A percentile compares a stretch with the other conserved stretches of the same genome.
Evolutionary conservation across 2,888 invertebrate genomes (phyloP).

Genomic region (Dicyrtomina minuta): DNA sequence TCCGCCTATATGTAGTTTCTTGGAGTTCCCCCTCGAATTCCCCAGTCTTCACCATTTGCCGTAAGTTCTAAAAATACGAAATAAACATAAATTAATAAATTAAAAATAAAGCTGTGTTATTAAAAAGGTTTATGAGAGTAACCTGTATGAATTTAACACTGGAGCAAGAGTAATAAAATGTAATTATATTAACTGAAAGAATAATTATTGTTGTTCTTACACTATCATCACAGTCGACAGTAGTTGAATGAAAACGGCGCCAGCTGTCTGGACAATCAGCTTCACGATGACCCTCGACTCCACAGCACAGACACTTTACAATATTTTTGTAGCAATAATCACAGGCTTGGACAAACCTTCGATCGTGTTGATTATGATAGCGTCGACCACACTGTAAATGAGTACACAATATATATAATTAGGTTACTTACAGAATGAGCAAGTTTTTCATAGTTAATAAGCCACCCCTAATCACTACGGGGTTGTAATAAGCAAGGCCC

Average conservation of each 20-base stretch:
- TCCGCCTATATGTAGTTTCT: not conserved
- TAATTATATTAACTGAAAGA: not conserved
- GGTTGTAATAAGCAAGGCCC: too few species aligned
- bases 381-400: not conserved
- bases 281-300: not conserved
- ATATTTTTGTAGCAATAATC: not conserved
- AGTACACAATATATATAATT: not conserved
- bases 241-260: constrained; percentile 11
- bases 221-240: not conserved
- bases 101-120: too few species aligned
- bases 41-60: not conserved
- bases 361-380: too few species aligned
- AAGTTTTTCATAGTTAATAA: too few species aligned
- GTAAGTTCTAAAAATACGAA: not conserved
- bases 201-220: not conserved
- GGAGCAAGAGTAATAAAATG: not conserved
- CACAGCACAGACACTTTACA: not conserved
- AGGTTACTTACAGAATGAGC: too few species aligned
- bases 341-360: too few species aligned
- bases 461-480: too few species aligned
- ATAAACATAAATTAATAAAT: too few species aligned
- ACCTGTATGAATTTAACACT: not conserved
- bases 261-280: constrained; percentile 14
- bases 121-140: too few species aligned
- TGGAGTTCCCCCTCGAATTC: not conserved